A percentile compares a stretch with the other conserved stretches of the same genome.
Evolutionary conservation across 2,797 vertebrate species (phyloP).

Genomic region (Phataginus tricuspis): DNA sequence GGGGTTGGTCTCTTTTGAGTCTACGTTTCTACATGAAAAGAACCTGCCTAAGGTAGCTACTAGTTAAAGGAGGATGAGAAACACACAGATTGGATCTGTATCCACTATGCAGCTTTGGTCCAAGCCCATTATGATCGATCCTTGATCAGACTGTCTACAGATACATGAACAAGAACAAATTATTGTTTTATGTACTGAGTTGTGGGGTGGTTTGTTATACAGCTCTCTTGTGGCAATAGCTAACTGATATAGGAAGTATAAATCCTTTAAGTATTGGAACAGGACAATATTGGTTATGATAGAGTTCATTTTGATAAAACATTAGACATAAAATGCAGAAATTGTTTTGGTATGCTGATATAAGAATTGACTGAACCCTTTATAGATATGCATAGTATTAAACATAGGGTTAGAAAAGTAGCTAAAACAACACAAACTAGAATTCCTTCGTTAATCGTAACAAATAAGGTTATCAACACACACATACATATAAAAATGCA

Average conservation of each 20-base stretch:
- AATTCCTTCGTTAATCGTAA: not conserved
- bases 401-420: not conserved
- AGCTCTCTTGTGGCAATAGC: not conserved
- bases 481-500: not conserved
- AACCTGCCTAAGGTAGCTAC: not conserved
- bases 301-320: not conserved
- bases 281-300: not conserved
- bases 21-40: not conserved
- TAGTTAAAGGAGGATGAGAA: not conserved
- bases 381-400: not conserved
- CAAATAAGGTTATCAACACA: not conserved
- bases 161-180: not conserved
- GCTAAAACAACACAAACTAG: not conserved
- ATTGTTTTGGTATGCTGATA: slow-evolving; percentile 20
- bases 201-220: not conserved
- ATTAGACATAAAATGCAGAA: not conserved
- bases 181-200: not conserved
- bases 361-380: not conserved
- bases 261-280: not conserved
- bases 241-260: not conserved
- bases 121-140: not conserved
- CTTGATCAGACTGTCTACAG: not conserved
- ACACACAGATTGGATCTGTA: not conserved
- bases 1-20: not conserved
- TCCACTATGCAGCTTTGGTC: not conserved